These are phyloP conservation scores for Bursaphelenchus okinawaensis DNA, from an alignment of 2,888 invertebrate genomes.

Conservation along the genomic window DNA sequence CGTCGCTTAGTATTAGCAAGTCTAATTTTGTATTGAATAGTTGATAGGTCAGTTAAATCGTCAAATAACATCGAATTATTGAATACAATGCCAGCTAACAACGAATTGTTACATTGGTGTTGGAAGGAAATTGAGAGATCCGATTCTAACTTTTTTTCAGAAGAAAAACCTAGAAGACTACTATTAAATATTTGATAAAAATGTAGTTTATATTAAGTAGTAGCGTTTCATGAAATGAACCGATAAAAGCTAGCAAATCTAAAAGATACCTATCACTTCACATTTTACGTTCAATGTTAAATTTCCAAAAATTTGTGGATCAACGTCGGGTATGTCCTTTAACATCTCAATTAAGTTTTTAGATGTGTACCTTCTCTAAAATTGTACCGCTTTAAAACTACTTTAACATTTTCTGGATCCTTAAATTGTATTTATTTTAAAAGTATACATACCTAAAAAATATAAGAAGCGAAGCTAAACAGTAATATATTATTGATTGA, in stretches of 20 bases:
- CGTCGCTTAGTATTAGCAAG: slow-evolving; percentile 56
- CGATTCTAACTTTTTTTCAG: no score
- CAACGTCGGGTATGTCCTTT: not conserved
- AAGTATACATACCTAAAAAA: no score
- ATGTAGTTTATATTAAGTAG: slow-evolving; percentile 52
- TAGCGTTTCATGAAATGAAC: slow-evolving; percentile 2
- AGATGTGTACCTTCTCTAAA: slow-evolving; percentile 1
- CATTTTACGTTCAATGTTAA: not conserved
- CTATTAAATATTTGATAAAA: no score
- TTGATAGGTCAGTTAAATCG: slow-evolving; percentile 25
- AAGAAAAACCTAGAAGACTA: no score
- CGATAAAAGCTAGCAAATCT: not conserved
- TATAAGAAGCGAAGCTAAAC: no score
- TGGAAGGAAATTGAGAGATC: no score
- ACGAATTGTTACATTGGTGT: slow-evolving; percentile 41
- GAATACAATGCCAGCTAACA: slow-evolving; percentile 48
- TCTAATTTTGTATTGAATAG: slow-evolving; percentile 42
- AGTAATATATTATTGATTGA: no score
- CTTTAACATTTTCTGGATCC: not conserved
- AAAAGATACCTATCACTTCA: not conserved
- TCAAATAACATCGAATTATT: slow-evolving; percentile 25
- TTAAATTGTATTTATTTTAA: no score
- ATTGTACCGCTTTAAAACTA: not conserved
- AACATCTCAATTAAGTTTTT: slow-evolving; percentile 2
- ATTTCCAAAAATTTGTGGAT: not conserved